Evolutionary conservation across 2,888 invertebrate species (phyloP), one percentile per base, ranked within the genome.

Genomic region (Zelleria hepariella): DNA sequence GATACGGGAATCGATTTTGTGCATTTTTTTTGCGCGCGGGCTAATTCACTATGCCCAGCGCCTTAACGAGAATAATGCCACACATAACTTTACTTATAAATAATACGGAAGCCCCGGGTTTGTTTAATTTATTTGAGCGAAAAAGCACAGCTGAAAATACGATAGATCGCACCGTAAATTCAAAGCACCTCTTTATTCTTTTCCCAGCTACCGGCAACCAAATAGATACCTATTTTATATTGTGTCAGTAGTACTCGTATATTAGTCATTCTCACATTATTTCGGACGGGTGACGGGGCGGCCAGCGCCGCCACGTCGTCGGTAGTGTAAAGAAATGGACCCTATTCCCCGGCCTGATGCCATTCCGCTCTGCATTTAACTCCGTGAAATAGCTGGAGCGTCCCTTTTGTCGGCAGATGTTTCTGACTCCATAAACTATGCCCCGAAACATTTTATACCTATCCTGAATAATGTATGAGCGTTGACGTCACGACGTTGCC

Each of bases 381-480:
- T 2, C 32, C 2, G 15, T 42, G 32, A 42, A 42, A 42, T 42
- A 15, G 32, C 32, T 42, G 32, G 15, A 42, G 32, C 32, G 32
- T 42, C 10, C 32, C 32, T 42, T 42, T 42, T 54, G 58, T 58
- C 49, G 51, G 49, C 58, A 49, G 18, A 51, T 51, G 51, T 51
- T 20, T 24, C 32, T 18, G 18, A 25, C 51, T 55, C 42, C 32
- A 10, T 48, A 48, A 55, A 59, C 51, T 51, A 21, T 20, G 51
- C 21, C 20, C 10, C 59, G 20, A 56, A 57, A 59, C 59, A 57
- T 59, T 59, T 55, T 56, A 59, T 57, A 51, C 21, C n/a, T n/a
- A 18, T 51, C 23, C 24, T 59, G 59, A 59, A 59, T 57, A 57
- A 59, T 59, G 59, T 51, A 59, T 57, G 57, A 57, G n/a, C 48